Percentiles rank a stretch among this genome's conserved stretches.
Conservation (phyloP, 2,113 vertebrate genomes). For the Chaetodon trifascialis region DNA sequence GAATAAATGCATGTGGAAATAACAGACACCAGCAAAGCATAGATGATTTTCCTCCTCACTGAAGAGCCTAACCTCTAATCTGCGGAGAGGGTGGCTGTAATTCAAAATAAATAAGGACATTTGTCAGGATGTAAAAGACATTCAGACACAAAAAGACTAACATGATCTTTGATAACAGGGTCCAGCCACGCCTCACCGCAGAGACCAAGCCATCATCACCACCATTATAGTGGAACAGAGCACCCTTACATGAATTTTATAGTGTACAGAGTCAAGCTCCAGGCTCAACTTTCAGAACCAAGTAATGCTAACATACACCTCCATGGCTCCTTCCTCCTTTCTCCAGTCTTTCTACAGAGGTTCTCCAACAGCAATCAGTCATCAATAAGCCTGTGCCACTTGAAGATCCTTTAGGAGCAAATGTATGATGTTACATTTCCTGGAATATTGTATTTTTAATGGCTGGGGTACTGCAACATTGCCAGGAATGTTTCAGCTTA, state of each 20-base stretch:
- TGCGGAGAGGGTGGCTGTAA: background rate
- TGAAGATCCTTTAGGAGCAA: background rate
- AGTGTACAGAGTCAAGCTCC: background rate
- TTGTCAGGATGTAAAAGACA: too few relatives aligned
- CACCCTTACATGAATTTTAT: background rate
- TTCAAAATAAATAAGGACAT: background rate
- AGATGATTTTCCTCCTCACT: background rate
- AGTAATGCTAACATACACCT: background rate
- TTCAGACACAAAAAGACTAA: background rate
- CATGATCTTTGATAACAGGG: background rate
- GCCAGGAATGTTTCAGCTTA: background rate
- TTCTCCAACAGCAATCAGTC: background rate
- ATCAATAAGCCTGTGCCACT: background rate
- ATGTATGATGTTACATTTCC: background rate
- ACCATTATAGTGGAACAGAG: background rate
- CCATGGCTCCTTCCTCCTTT: background rate
- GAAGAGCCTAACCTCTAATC: background rate
- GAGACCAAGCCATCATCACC: background rate
- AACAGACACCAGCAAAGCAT: too few relatives aligned
- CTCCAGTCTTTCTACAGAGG: background rate
- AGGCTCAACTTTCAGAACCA: background rate
- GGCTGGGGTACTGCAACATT: background rate
- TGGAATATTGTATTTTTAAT: constrained; percentile 3
- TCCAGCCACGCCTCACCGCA: background rate
- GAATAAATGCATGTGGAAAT: background rate